These are phyloP conservation scores for Barypeithes pellucidus DNA, from an alignment of 2,888 invertebrate genomes.

Conservation along the genomic window DNA sequence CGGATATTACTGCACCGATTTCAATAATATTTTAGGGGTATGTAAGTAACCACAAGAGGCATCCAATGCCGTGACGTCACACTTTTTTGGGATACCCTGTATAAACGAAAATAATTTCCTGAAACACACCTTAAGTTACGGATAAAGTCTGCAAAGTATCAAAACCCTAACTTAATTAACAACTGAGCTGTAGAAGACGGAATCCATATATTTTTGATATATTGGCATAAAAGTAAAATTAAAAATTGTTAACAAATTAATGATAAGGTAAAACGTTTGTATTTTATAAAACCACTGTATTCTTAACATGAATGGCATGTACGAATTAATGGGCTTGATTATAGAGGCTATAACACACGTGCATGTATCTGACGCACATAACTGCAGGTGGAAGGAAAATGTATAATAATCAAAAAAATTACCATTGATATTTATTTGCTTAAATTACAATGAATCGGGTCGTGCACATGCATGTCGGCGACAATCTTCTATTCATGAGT, in stretches of 20 bases:
- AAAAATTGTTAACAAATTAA: background rate
- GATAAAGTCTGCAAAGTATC: too few species aligned
- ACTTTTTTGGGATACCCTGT: too few species aligned
- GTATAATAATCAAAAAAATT: background rate
- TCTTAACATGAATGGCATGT: background rate
- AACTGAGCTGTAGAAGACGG: too few species aligned
- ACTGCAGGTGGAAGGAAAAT: conserved; percentile 5
- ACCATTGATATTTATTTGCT: background rate
- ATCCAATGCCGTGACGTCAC: too few species aligned
- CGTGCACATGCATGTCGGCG: background rate
- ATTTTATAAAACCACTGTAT: background rate
- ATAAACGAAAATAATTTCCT: too few species aligned
- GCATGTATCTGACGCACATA: conserved; percentile 1
- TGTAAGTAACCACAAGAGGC: too few species aligned
- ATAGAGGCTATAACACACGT: background rate
- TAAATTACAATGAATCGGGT: background rate
- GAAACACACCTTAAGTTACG: too few species aligned
- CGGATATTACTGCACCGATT: too few species aligned
- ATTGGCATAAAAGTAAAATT: too few species aligned
- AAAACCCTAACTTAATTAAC: too few species aligned
- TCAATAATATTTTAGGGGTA: too few species aligned
- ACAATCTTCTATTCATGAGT: conserved; percentile 2
- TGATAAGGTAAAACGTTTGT: background rate
- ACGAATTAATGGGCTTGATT: background rate
- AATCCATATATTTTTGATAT: too few species aligned